Evolutionary conservation across 2,888 invertebrate genomes (phyloP).

Genomic region (Limnephilus lunatus): DNA sequence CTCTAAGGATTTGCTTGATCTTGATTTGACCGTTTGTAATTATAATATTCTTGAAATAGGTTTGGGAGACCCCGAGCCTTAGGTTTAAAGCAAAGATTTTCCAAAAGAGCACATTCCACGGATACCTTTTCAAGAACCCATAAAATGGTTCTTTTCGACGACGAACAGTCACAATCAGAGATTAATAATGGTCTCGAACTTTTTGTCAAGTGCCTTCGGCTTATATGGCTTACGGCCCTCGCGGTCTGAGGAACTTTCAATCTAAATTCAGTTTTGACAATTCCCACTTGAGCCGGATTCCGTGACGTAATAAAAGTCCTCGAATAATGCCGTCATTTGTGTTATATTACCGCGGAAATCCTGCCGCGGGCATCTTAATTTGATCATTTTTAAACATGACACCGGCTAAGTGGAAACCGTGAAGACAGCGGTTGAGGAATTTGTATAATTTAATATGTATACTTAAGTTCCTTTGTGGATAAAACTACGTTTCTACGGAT

Average conservation of each 20-base stretch:
- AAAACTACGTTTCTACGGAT: not conserved
- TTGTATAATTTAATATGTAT: not conserved
- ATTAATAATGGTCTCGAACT: not conserved
- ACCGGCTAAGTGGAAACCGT: conserved; percentile 37
- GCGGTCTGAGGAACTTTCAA: conserved; percentile 52
- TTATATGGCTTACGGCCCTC: not conserved
- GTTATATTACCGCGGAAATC: conserved; percentile 52
- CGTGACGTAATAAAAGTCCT: conserved; percentile 56
- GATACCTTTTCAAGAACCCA: not conserved
- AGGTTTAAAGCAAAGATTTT: not conserved
- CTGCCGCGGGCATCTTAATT: conserved; percentile 29
- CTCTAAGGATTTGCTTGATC: not conserved
- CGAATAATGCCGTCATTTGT: conserved; percentile 57
- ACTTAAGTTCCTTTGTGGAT: not conserved
- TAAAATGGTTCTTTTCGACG: not conserved
- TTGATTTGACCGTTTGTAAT: not conserved
- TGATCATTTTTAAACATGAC: conserved; percentile 28
- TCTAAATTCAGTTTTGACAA: conserved; percentile 58
- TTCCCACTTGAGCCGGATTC: conserved; percentile 52
- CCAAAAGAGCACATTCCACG: not conserved
- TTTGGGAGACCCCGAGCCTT: not conserved
- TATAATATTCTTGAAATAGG: not conserved
- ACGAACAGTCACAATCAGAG: not conserved
- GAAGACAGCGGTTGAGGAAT: not conserved
- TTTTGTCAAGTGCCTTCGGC: conserved; percentile 5